Evolutionary conservation across 2,888 invertebrate species (phyloP).

Genomic region (Tiliacea aurago): DNA sequence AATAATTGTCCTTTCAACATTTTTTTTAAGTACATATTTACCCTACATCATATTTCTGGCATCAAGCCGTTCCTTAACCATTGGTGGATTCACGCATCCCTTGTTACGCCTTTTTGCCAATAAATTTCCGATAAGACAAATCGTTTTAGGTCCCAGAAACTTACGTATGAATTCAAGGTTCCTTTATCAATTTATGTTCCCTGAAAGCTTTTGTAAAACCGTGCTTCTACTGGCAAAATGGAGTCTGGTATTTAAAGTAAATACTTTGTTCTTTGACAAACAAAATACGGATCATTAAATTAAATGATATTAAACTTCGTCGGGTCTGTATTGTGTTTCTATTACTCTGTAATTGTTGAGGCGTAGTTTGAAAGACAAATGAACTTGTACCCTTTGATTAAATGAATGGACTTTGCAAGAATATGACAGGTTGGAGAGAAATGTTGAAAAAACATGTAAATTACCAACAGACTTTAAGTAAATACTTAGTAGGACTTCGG

Average conservation of each 20-base stretch:
- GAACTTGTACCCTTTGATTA: conserved; percentile 45
- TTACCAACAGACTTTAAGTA: background rate
- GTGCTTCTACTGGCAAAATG: conserved; percentile 1
- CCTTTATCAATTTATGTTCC: conserved; percentile 63
- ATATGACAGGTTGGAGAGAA: conserved; percentile 17
- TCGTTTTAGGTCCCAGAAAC: conserved; percentile 61
- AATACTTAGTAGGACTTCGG: background rate
- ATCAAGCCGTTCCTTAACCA: conserved; percentile 14
- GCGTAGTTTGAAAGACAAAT: conserved; percentile 43
- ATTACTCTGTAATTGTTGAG: conserved; percentile 40
- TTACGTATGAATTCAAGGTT: conserved; percentile 68
- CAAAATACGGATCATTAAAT: conserved; percentile 59
- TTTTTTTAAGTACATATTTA: conserved; percentile 19
- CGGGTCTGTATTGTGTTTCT: conserved; percentile 45
- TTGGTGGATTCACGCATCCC: conserved; percentile 25
- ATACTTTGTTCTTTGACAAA: conserved; percentile 17
- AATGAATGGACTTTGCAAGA: conserved; percentile 30
- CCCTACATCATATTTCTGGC: conserved; percentile 18
- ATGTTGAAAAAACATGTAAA: conserved; percentile 4
- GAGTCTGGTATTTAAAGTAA: conserved; percentile 24
- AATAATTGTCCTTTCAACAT: background rate
- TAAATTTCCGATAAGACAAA: conserved; percentile 64
- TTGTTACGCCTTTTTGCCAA: conserved; percentile 37
- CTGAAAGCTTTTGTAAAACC: conserved; percentile 21
- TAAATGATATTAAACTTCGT: conserved; percentile 58